Base-by-base conservation (phyloP, 2,888 invertebrate species). In the Agonopterix arenella region DNA sequence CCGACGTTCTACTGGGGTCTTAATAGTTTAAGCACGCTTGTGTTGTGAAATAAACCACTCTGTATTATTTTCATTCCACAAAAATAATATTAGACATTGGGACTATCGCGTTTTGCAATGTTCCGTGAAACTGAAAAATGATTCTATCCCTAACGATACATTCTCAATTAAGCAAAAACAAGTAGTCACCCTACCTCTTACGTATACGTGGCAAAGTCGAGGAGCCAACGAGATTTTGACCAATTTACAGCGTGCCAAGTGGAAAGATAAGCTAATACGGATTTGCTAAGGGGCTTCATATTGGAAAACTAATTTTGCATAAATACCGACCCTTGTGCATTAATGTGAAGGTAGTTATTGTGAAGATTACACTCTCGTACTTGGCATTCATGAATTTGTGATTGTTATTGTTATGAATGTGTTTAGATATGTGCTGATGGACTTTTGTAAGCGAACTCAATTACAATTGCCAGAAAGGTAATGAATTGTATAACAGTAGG, bases 241-340 rank as follows among this genome's bases (percentile, higher is more conserved):
- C 89, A 89, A 89, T 85, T 86, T 89, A 88, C 81, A 77, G 80
- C 79, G 89, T 88, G 89, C 89, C 85, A 86, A 84, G 80, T 83
- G 82, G 80, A 86, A 88, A 89, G 89, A 89, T 89, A 89, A 86
- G 88, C 84, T 84, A 85, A 88, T 85, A 76, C 80, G 68, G 70
- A 69, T 78, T 66, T 74, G 66, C 60, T 58, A 58, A 65, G 71
- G 80, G 70, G 74, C 73, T 62, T 61, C 16, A 76, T 84, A 83
- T 84, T 75, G 77, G 82, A 76, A 80, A 85, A 83, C 86, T 84
- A 88, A 88, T 85, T 85, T 80, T 78, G 81, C 79, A 84, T 79
- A 80, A 76, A 70, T 55, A 53, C 44, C 16, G 16, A 11, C 45
- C 49, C 51, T 64, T 57, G 64, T 62, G 58, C 62, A 65, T 55